Base-by-base conservation (phyloP, 1,140 invertebrate species). In the Acyrthosiphon pisum region DNA sequence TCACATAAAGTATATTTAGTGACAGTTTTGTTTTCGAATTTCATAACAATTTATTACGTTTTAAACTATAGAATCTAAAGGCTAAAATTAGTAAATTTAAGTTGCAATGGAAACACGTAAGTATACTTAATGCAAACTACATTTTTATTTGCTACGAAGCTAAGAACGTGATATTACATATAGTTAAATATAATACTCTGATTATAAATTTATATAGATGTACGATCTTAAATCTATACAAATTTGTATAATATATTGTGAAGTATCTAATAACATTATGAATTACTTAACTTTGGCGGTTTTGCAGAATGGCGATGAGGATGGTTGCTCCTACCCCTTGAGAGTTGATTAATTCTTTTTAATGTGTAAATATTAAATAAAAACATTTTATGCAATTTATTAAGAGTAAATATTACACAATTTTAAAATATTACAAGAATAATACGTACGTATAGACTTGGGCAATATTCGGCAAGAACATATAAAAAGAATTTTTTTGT, bases 321-420 rank as follows among this genome's bases (percentile, higher is more conserved):
- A n/a, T 3, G 0, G 6, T n/a, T 0, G 7, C 23, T 23, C 7
- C 56, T n/a, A 3, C 11, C 6, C 1, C 30, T 76, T n/a, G 14
- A 7, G 18, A 14, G 6, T 76, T 53, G 18, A 4, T n/a, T 76
- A 6, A 68, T 68, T 68, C 0, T 23, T 68, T 68, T 68, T 68
- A n/a, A 68, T n/a, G n/a, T 18, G 30, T 68, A 68, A 68, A n/a
- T n/a, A 68, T n/a, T 68, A 18, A 68, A 68, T 18, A n/a, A 30
- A 11, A 30, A 68, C n/a, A 30, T 68, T 68, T n/a, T 30, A 68
- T 14, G 0, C 11, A 68, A 68, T 14, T n/a, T 68, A n/a, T 68
- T 18, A n/a, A 68, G 0, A n/a, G 4, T 76, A 68, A 11, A 30
- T 68, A 76, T 76, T 76, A 14, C 6, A 76, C 6, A 30, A 68